Evolutionary conservation across 2,888 invertebrate genomes (phyloP).

Genomic region (Coelinius sp.): DNA sequence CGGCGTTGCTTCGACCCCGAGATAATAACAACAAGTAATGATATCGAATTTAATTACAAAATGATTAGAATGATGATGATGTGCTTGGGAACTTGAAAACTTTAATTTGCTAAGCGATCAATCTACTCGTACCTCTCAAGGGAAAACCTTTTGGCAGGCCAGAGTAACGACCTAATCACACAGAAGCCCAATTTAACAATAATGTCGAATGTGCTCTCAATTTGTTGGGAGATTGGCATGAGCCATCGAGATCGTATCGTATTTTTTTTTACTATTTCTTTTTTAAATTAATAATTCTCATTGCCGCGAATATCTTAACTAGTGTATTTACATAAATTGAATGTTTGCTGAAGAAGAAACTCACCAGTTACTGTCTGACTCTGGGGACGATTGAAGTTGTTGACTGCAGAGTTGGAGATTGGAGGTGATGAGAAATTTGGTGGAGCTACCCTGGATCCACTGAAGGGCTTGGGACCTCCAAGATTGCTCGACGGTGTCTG

Average conservation of each 20-base stretch:
- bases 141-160: slow-evolving; percentile 65
- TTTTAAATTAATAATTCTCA: neutral
- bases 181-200: slow-evolving; percentile 50
- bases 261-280: neutral
- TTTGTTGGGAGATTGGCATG: slow-evolving; percentile 42
- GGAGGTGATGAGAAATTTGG: slow-evolving; percentile 58
- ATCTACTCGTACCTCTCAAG: slow-evolving; percentile 62
- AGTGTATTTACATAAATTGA: slow-evolving; percentile 14
- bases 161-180: slow-evolving; percentile 66
- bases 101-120: slow-evolving; percentile 46
- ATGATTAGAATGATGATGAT: slow-evolving; percentile 19
- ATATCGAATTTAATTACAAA: neutral
- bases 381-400: slow-evolving; percentile 64
- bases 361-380: slow-evolving; percentile 68
- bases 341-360: slow-evolving; percentile 44
- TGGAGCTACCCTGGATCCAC: slow-evolving; percentile 61
- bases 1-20: slow-evolving; percentile 29
- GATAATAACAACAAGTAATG: neutral
- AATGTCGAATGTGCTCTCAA: slow-evolving; percentile 21
- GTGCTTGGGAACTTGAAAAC: neutral
- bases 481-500: slow-evolving; percentile 64
- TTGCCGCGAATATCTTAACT: neutral
- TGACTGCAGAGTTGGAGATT: slow-evolving; percentile 60
- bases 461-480: slow-evolving; percentile 66
- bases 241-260: neutral